Conservation (phyloP, 2,888 invertebrate genomes). For the Stenchaetothrips biformis region DNA sequence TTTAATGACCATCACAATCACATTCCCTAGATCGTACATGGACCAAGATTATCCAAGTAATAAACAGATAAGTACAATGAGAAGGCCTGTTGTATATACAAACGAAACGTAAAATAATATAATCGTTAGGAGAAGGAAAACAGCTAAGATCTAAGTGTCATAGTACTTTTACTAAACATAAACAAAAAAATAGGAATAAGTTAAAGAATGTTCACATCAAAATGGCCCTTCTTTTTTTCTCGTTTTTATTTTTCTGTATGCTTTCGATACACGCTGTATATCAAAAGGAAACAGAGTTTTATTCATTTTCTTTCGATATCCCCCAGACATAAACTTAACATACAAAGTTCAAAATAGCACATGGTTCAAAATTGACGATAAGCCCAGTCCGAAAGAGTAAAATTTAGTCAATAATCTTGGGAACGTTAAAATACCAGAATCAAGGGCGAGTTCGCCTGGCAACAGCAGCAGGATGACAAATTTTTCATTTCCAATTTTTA, state of each 20-base stretch:
- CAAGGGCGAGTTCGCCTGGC: background rate
- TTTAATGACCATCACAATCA: conserved; percentile 25
- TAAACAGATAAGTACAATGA: conserved; percentile 4
- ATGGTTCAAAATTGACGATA: background rate
- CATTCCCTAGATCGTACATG: conserved; percentile 21
- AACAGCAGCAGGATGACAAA: background rate
- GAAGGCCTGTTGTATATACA: conserved; percentile 10
- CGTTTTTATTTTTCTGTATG: conserved; percentile 1
- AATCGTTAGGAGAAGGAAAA: conserved; percentile 10
- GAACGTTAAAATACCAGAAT: background rate
- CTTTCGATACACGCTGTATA: conserved; percentile 2
- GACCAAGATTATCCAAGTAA: conserved; percentile 1
- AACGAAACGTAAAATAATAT: conserved; percentile 17
- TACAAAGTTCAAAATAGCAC: conserved; percentile 5
- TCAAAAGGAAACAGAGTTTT: background rate
- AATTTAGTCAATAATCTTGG: background rate
- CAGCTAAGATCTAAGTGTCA: conserved; percentile 9
- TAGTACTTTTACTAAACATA: conserved; percentile 6
- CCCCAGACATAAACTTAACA: conserved; percentile 4
- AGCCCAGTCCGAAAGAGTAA: background rate
- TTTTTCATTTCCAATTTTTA: background rate
- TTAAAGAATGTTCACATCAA: conserved; percentile 19
- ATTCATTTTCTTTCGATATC: background rate
- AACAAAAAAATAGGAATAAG: conserved; percentile 6
- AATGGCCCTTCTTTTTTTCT: background rate